Evolutionary conservation across 2,797 vertebrate genomes (phyloP), one percentile per base, ranked within the genome.

Genomic region (Orestias chungarensis): DNA sequence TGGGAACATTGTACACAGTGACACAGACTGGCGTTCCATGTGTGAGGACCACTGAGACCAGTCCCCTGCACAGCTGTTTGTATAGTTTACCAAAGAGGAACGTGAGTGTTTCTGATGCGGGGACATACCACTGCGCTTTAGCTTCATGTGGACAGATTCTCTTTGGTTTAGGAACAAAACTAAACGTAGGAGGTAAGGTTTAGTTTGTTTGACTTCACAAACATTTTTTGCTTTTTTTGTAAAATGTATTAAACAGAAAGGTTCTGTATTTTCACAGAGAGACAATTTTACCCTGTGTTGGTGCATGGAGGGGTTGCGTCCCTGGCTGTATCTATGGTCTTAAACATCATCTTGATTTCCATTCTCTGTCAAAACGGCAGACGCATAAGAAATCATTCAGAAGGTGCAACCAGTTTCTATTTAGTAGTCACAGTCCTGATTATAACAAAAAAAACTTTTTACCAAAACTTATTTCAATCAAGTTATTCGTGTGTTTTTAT

Each of bases 121-220:
- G 69, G 31, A 86, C 7, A 5, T 90, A 87, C 42, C 76, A 78
- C 79, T 93, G 91, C 31, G 79, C 87, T 43, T 82, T 89, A 68
- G 82, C 82, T 68, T 75, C 61, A 0, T 92, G 91, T 64, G 59
- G 86, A n/a, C 59, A 85, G 64, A 82, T 91, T 8, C 25, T 91
- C 25, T 80, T 88, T 44, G 84, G 84, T 8, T 73, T 76, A 2
- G 78, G 74, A 65, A 80, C 76, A 0, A 76, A 23, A 31, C 44
- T 86, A n/a, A 23, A 76, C 1, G 66, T 84, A 29, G 33, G 0
- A 62, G 83, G 90, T 89, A 35, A 20, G 7, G 8, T 20, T 57
- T 33, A 33, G 17, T 25, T 15, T 23, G 9, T 50, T 43, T 25
- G 3, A 11, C 35, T 33, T 31, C 23, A 31, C 35, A 23, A 11